A percentile compares a stretch with the other conserved stretches of the same genome.
These are phyloP conservation scores for Hirtodrosophila cameraria DNA, from an alignment of 2,888 invertebrate species.

Conservation along the genomic window DNA sequence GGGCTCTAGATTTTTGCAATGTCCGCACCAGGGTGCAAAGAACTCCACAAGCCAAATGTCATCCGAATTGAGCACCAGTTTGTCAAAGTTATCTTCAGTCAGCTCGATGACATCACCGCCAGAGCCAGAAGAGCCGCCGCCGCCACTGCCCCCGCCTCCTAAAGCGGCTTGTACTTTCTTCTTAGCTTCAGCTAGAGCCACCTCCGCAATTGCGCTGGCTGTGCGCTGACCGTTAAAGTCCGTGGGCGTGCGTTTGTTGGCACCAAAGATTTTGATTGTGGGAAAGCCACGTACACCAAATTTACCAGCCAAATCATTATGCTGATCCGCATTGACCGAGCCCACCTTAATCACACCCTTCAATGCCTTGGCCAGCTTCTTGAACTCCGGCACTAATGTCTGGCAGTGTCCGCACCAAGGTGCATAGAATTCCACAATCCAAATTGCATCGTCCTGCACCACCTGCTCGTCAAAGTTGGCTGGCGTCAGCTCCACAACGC, in stretches of 20 bases:
- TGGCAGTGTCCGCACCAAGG: slow-evolving; percentile 98
- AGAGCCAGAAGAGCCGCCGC: slow-evolving; percentile 48
- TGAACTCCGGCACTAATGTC: slow-evolving; percentile 95
- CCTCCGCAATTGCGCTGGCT: slow-evolving; percentile 94
- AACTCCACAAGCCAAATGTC: slow-evolving; percentile 99
- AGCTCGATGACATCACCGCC: slow-evolving; percentile 91
- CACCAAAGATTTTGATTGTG: slow-evolving; percentile 96
- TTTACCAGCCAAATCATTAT: slow-evolving; percentile 91
- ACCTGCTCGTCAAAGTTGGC: slow-evolving; percentile 94
- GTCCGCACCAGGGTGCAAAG: slow-evolving; percentile 98
- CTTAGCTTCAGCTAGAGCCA: slow-evolving; percentile 91
- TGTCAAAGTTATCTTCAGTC: slow-evolving; percentile 98
- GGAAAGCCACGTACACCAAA: slow-evolving; percentile 96
- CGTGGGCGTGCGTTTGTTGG: slow-evolving; percentile 91
- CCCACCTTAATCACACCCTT: slow-evolving; percentile 98
- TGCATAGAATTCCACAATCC: slow-evolving; percentile 95
- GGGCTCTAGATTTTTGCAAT: slow-evolving; percentile 98
- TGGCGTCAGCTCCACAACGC: slow-evolving; percentile 94
- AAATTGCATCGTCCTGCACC: slow-evolving; percentile 92
- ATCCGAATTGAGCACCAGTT: slow-evolving; percentile 94
- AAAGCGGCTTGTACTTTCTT: slow-evolving; percentile 89
- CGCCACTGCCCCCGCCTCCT: slow-evolving; percentile 85
- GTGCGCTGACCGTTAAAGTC: slow-evolving; percentile 94
- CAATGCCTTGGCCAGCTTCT: slow-evolving; percentile 95
- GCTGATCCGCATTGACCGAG: slow-evolving; percentile 95